These are phyloP conservation scores for Zosterops hypoxanthus DNA, from an alignment of 2,113 vertebrate genomes.

Conservation along the genomic window DNA sequence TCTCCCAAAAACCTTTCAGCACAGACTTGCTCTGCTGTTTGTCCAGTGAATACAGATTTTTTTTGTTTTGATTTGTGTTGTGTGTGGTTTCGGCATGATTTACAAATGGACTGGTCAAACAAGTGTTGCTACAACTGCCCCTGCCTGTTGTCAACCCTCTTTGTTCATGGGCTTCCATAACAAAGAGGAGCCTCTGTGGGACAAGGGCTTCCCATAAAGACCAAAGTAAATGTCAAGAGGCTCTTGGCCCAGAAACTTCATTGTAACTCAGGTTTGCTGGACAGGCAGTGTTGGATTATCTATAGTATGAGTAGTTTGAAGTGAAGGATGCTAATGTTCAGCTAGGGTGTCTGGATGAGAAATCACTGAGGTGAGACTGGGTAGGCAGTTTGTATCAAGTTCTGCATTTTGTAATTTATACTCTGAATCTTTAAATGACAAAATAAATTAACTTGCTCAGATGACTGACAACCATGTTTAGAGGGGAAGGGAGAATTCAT, in stretches of 20 bases:
- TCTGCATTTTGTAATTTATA: not conserved
- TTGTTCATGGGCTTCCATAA: not conserved
- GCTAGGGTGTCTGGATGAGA: not conserved
- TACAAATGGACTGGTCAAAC: not conserved
- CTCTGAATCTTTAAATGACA: not conserved
- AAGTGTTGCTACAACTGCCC: not conserved
- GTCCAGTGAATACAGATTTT: not conserved
- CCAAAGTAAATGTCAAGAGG: not conserved
- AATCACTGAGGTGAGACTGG: not conserved
- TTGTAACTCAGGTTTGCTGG: not conserved
- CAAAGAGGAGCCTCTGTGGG: not conserved
- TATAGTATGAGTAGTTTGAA: not conserved
- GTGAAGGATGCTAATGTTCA: not conserved
- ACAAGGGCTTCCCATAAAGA: not conserved
- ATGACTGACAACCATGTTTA: not conserved
- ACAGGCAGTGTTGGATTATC: not conserved
- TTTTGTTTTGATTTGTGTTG: not conserved
- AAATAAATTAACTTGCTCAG: not conserved
- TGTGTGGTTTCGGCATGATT: not conserved
- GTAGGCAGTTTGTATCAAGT: not conserved
- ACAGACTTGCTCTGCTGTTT: not conserved
- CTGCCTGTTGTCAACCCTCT: not conserved
- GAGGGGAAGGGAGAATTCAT: not conserved
- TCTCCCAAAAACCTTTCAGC: not conserved
- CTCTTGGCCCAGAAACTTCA: not conserved